Evolutionary conservation across 1,140 invertebrate species (phyloP).

Genomic region (Maniola jurtina): DNA sequence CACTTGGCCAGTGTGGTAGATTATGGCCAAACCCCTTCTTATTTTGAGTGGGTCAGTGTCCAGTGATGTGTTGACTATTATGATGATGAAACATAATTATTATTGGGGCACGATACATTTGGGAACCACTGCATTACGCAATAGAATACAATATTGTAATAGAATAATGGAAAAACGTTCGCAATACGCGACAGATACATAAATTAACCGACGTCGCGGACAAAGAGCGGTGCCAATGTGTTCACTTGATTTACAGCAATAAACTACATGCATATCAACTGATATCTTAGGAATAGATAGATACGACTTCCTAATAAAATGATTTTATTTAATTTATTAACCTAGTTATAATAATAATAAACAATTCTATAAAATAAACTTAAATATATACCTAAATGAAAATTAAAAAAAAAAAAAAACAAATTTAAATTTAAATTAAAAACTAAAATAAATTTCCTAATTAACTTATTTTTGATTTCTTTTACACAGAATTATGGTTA

Average conservation of each 20-base stretch:
- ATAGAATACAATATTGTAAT: conserved; percentile 4
- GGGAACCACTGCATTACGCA: neutral
- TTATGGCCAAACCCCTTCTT: too few relatives aligned
- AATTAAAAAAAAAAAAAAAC: too few relatives aligned
- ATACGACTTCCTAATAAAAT: neutral
- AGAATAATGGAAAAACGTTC: conserved; percentile 12
- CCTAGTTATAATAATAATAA: too few relatives aligned
- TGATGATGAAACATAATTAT: neutral
- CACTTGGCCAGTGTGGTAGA: too few relatives aligned
- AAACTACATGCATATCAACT: neutral
- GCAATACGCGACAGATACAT: conserved; percentile 17
- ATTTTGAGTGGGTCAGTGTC: too few relatives aligned
- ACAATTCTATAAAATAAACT: too few relatives aligned
- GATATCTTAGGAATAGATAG: conserved; percentile 10
- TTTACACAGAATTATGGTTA: neutral
- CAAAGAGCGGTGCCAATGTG: conserved; percentile 14
- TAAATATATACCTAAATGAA: too few relatives aligned
- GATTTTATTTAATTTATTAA: too few relatives aligned
- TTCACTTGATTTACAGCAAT: conserved; percentile 25
- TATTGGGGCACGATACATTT: neutral
- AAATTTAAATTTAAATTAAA: too few relatives aligned
- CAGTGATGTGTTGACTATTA: too few relatives aligned
- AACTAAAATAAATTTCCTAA: too few relatives aligned
- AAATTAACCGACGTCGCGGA: conserved; percentile 20
- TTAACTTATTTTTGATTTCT: too few relatives aligned